Conservation (phyloP, 2,113 vertebrate genomes). For the Gymnocephalus cernua region DNA sequence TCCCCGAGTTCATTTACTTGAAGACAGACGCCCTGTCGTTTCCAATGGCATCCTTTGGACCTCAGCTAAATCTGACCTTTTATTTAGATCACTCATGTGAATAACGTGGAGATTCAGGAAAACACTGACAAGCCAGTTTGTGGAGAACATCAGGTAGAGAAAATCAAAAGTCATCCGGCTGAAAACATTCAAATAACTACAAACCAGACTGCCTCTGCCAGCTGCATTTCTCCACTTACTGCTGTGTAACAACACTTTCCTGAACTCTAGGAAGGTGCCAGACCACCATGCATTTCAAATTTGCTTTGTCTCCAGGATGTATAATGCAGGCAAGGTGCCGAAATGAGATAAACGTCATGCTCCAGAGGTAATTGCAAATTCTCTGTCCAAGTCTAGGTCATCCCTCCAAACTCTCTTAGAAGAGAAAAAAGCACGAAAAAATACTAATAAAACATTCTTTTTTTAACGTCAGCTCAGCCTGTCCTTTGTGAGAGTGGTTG, state of each 20-base stretch:
- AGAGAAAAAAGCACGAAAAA: conserved; percentile 5
- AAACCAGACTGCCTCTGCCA: not conserved
- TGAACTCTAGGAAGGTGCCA: conserved; percentile 41
- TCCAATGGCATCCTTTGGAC: conserved; percentile 8
- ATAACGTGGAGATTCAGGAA: not conserved
- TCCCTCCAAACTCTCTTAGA: conserved; percentile 37
- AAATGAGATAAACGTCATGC: conserved; percentile 59
- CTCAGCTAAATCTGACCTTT: conserved; percentile 42
- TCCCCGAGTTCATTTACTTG: conserved; percentile 41
- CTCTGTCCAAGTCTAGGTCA: conserved; percentile 35
- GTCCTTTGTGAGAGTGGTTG: conserved; percentile 54
- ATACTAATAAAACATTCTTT: conserved; percentile 25
- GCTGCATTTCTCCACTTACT: not conserved
- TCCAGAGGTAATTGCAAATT: conserved; percentile 63
- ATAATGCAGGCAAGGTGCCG: conserved; percentile 51
- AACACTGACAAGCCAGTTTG: conserved; percentile 9
- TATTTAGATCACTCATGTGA: conserved; percentile 16
- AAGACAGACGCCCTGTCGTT: conserved; percentile 44
- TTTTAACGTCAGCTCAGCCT: conserved; percentile 31
- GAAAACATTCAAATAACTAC: not conserved
- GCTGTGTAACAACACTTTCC: conserved; percentile 14
- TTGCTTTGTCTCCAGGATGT: conserved; percentile 59
- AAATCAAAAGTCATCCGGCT: conserved; percentile 18
- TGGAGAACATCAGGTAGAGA: conserved; percentile 22
- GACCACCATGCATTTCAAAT: conserved; percentile 66